Percentiles rank a stretch among this genome's conserved stretches.
These are phyloP conservation scores for Bombus consobrinus DNA, from an alignment of 1,140 invertebrate species.

Conservation along the genomic window DNA sequence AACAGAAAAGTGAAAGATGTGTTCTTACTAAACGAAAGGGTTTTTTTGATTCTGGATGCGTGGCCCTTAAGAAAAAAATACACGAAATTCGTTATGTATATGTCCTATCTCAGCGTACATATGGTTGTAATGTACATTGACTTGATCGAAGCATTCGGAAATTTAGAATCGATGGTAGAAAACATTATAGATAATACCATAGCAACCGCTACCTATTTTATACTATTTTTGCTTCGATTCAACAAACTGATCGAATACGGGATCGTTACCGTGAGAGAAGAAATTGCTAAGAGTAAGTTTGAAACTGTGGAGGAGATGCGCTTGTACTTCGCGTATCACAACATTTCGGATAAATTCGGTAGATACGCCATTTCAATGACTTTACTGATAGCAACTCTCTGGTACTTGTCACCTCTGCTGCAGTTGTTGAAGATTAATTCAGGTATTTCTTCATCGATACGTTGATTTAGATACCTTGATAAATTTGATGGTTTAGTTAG, in stretches of 20 bases:
- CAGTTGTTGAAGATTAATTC: not conserved
- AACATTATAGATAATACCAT: constrained; percentile 47
- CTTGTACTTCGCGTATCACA: not conserved
- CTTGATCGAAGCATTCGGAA: constrained; percentile 3
- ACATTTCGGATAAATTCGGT: not conserved
- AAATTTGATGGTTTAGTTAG: not conserved
- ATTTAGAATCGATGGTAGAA: not conserved
- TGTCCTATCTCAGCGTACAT: not conserved
- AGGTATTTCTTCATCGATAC: not conserved
- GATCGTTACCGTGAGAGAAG: not conserved
- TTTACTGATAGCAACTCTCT: not conserved
- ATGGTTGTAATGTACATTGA: constrained; percentile 13
- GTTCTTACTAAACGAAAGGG: not conserved
- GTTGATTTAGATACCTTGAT: not conserved
- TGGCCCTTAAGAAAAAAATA: constrained; percentile 1
- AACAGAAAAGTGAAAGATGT: not conserved
- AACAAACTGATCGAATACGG: not conserved
- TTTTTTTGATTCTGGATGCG: not conserved
- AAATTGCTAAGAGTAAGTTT: not conserved
- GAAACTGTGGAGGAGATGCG: not conserved
- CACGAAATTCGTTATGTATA: not conserved
- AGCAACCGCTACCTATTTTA: not conserved
- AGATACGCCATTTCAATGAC: not conserved
- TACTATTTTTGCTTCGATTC: not conserved
- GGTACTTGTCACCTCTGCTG: not conserved